Evolutionary conservation across 2,888 invertebrate species (phyloP).

Genomic region (Sesia apiformis): DNA sequence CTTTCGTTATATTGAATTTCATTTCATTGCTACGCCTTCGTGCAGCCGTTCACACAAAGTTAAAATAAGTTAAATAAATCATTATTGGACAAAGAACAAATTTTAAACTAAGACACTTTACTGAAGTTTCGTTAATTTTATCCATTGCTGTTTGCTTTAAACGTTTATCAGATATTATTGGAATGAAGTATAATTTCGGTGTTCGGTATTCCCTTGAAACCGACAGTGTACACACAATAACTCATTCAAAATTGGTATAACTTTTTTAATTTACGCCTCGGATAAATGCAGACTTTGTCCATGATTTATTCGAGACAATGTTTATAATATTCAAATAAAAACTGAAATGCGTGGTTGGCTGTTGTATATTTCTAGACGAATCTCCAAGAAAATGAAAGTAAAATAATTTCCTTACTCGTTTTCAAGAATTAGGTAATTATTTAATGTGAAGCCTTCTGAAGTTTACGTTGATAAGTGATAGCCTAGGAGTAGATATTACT

Average conservation of each 20-base stretch:
- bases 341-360: not conserved
- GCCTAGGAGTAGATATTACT: no score
- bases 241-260: conserved; percentile 65
- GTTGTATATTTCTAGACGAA: not conserved
- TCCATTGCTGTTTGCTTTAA: conserved; percentile 4
- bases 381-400: no score
- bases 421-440: no score
- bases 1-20: conserved; percentile 4
- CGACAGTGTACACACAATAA: conserved; percentile 57
- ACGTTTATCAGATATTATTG: not conserved
- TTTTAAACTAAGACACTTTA: not conserved
- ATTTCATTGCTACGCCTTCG: conserved; percentile 3
- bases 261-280: conserved; percentile 68
- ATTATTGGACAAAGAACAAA: conserved; percentile 7
- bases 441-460: no score
- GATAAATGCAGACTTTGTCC: conserved; percentile 55
- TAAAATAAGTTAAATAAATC: conserved; percentile 8
- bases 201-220: conserved; percentile 27
- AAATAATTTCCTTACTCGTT: no score
- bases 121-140: not conserved
- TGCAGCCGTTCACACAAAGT: conserved; percentile 5
- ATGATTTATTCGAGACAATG: conserved; percentile 55
- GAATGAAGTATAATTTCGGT: not conserved
- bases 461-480: no score
- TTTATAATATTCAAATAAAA: conserved; percentile 9